phyloP scores from a whole-genome alignment of 2,888 invertebrate genomes.

The Teleogryllus oceanicus region DNA sequence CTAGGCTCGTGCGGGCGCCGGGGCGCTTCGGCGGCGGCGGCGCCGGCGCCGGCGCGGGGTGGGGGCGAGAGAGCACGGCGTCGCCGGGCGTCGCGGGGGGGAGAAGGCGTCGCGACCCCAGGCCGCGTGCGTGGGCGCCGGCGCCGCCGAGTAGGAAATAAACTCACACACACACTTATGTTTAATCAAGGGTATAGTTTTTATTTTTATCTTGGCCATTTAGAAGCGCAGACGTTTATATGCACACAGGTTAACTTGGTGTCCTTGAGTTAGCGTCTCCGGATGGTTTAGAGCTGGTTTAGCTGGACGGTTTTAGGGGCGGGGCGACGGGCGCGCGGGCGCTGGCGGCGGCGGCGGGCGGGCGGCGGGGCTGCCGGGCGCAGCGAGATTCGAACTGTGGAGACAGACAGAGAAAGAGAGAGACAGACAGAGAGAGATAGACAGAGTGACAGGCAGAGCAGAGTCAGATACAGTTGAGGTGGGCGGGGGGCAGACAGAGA shows the following conservation, averaged over 20 bases:
- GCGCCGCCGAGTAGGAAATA: background rate
- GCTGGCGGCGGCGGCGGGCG: background rate
- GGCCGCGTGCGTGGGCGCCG: background rate
- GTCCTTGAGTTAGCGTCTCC: conserved; percentile 18
- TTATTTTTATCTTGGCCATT: background rate
- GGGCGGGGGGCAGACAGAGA: too few relatives aligned
- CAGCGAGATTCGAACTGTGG: background rate
- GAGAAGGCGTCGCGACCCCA: background rate
- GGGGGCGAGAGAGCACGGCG: background rate
- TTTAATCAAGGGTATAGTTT: background rate
- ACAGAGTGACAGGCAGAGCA: background rate
- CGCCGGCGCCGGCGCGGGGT: background rate
- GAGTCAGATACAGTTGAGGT: background rate
- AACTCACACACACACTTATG: background rate
- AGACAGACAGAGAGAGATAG: conserved; percentile 6
- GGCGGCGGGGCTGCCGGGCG: background rate
- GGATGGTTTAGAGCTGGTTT: conserved; percentile 18
- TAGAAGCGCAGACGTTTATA: background rate
- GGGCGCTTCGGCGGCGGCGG: background rate
- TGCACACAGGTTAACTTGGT: conserved; percentile 6
- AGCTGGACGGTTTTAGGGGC: conserved; percentile 4
- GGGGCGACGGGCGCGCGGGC: background rate
- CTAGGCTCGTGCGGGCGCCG: background rate
- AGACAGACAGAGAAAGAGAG: conserved; percentile 18
- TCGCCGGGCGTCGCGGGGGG: background rate